Percentiles rank a stretch among this genome's conserved stretches.
Conservation (phyloP, 1,140 invertebrate species). For the Galendromus occidentalis region DNA sequence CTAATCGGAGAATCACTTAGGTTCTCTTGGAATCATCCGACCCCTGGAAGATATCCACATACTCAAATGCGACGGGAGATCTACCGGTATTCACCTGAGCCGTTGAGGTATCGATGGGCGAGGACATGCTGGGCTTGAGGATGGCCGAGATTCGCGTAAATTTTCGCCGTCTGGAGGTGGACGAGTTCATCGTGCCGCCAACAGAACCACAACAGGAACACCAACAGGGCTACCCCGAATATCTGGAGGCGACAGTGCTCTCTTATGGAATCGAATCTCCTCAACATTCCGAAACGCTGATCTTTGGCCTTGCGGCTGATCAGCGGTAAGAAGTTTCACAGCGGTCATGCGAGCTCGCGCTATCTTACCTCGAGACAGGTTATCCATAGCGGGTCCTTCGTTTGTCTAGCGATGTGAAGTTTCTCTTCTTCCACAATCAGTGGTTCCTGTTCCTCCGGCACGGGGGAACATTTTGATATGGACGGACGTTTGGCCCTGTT, state of each 20-base stretch:
- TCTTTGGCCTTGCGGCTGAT: not conserved
- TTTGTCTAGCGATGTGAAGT: not conserved
- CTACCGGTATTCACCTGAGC: constrained; percentile 20
- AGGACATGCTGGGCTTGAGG: constrained; percentile 34
- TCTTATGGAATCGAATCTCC: not conserved
- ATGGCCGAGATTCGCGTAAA: constrained; percentile 35
- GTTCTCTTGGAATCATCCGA: not conserved
- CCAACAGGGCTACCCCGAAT: not conserved
- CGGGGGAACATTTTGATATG: not conserved
- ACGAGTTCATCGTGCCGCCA: constrained; percentile 27
- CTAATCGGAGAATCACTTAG: constrained; percentile 23
- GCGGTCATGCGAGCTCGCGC: not conserved
- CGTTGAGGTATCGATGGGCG: constrained; percentile 34
- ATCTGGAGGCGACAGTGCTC: too few relatives aligned
- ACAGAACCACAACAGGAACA: constrained; percentile 4
- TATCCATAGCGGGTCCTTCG: not conserved
- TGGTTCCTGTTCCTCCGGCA: not conserved
- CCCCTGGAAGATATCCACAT: too few relatives aligned
- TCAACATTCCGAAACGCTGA: not conserved
- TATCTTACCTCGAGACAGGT: not conserved
- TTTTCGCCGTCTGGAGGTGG: constrained; percentile 33
- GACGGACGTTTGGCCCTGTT: not conserved
- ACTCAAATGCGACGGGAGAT: too few relatives aligned
- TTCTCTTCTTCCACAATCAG: constrained; percentile 1
- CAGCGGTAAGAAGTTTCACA: not conserved